Conservation (phyloP, 2,888 invertebrate genomes). For the Campoplex nolae region DNA sequence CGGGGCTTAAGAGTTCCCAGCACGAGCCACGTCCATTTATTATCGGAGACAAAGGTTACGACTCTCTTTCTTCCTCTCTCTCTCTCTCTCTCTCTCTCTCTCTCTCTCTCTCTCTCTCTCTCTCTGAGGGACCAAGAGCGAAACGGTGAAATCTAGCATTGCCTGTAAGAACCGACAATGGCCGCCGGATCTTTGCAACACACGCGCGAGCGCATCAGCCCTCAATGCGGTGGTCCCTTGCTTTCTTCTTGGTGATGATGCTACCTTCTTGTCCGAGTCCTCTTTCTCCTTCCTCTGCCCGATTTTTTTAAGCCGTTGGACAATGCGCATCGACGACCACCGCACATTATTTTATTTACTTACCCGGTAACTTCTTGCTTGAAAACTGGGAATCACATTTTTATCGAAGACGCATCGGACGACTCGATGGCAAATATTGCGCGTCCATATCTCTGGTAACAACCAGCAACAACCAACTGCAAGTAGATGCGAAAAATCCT, state of each 20-base stretch:
- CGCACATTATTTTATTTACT: slow-evolving; percentile 19
- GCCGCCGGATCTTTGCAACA: slow-evolving; percentile 65
- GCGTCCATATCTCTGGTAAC: no score
- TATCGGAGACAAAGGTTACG: slow-evolving; percentile 80
- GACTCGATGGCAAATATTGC: no score
- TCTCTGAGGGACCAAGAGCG: slow-evolving; percentile 27
- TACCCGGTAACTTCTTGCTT: slow-evolving; percentile 56
- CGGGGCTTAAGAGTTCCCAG: slow-evolving; percentile 70
- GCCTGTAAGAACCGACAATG: slow-evolving; percentile 72
- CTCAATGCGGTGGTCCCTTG: slow-evolving; percentile 40
- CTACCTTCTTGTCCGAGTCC: slow-evolving; percentile 46
- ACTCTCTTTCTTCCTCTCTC: slow-evolving; percentile 32
- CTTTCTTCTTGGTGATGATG: slow-evolving; percentile 28
- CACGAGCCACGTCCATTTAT: slow-evolving; percentile 77
- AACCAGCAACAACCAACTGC: background rate
- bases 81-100: slow-evolving; percentile 4
- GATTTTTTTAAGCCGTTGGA: slow-evolving; percentile 37
- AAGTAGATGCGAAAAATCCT: background rate
- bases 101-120: slow-evolving; percentile 23
- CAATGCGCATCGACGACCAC: slow-evolving; percentile 54
- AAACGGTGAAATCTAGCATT: slow-evolving; percentile 46
- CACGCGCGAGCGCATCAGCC: slow-evolving; percentile 9
- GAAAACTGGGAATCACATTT: background rate
- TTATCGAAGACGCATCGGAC: background rate
- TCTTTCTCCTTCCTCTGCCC: slow-evolving; percentile 22